Evolutionary conservation across 2,888 invertebrate genomes (phyloP).

Genomic region (Panorpa germanica): DNA sequence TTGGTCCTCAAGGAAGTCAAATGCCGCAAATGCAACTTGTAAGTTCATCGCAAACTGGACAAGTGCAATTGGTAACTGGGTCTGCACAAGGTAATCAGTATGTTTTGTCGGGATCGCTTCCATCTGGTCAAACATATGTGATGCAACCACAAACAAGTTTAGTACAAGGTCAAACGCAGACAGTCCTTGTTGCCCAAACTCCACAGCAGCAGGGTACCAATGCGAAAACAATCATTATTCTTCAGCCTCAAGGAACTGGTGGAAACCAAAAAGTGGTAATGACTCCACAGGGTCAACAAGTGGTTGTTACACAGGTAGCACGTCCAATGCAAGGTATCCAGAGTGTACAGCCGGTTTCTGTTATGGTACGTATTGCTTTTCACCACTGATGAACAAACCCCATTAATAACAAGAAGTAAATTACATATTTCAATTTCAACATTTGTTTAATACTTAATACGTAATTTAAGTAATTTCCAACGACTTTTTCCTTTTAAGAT

Average conservation of each 20-base stretch:
- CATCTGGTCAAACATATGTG: constrained; percentile 39
- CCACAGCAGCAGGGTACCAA: constrained; percentile 42
- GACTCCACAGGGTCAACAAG: constrained; percentile 46
- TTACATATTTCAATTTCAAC: too few species aligned
- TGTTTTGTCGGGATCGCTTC: constrained; percentile 26
- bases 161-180: constrained; percentile 26
- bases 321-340: constrained; percentile 17
- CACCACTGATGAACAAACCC: too few species aligned
- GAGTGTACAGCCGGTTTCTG: too few species aligned
- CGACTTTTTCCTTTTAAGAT: too few species aligned
- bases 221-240: constrained; percentile 48
- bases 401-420: too few species aligned
- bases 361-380: background rate
- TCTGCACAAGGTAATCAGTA: constrained; percentile 26
- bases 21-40: too few species aligned
- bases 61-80: constrained; percentile 27
- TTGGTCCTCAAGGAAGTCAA: too few species aligned
- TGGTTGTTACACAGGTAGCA: constrained; percentile 37
- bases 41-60: too few species aligned
- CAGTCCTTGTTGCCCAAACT: constrained; percentile 44
- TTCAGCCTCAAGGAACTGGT: constrained; percentile 37
- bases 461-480: too few species aligned
- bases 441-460: too few species aligned
- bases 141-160: constrained; percentile 45
- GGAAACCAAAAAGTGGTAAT: constrained; percentile 33